Evolutionary conservation across 2,888 invertebrate genomes (phyloP), one percentile per base, ranked within the genome.

Genomic region (Tiliacea citrago): DNA sequence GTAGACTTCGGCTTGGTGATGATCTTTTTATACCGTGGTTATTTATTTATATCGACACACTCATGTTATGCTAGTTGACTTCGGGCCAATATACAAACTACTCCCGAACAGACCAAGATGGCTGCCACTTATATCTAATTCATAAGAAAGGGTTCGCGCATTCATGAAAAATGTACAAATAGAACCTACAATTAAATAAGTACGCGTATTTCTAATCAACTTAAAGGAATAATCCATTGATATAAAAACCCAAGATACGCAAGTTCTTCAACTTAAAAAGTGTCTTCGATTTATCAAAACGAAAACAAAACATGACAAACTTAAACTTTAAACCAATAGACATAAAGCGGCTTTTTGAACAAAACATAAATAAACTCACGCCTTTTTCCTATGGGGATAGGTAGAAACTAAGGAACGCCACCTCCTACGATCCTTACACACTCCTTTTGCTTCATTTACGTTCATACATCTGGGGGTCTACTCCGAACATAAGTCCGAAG

Each of bases 61-160:
- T 61, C 35, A 39, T 24, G n/a, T 21, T 49, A 68, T 24, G 29
- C 60, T 74, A 66, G 6, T 49, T 39, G 7, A 55, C 47, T 57
- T 29, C 12, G 18, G 57, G n/a, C 51, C 1, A 57, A 84, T 72
- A n/a, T 72, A 75, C 66, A 72, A 39, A 39, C 45, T 72, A 55
- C 29, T 78, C 16, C 21, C 7, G 66, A 67, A 58, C 39, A 72
- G 35, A 67, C 66, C 78, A 42, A 49, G 1, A 67, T 39, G 68
- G 55, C 45, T 51, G 47, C 53, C 13, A 68, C 62, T 75, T 83
- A 80, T 6, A 67, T 12, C 63, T 82, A 84, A 57, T 81, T 82
- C 82, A 82, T 82, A 82, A 84, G 82, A 68, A 53, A 49, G 18
- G 39, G 4, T 60, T 68, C 81, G 75, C 81, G 76, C 67, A 12